Percentiles rank a stretch among this genome's conserved stretches.
Conservation (phyloP, 2,888 invertebrate genomes). For the Callimorpha dominula region DNA sequence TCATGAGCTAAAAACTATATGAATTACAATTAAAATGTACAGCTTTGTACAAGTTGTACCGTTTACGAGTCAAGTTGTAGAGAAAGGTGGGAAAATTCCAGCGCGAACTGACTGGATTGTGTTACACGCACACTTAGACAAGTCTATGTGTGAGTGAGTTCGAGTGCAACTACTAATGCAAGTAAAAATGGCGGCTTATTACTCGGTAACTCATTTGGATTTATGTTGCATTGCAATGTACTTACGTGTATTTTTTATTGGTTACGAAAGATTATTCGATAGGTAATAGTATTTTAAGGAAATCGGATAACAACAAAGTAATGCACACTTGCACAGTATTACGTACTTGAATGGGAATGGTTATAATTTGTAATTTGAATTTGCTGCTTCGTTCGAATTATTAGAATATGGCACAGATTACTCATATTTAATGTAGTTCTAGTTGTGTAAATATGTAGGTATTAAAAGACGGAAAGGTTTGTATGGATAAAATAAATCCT, state of each 20-base stretch:
- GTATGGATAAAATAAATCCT: too few species aligned
- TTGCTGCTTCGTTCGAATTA: not conserved
- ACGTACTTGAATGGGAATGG: not conserved
- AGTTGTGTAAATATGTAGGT: too few species aligned
- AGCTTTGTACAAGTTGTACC: slow-evolving; percentile 28
- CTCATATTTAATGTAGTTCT: too few species aligned
- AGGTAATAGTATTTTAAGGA: slow-evolving; percentile 3
- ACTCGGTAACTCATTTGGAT: slow-evolving; percentile 23
- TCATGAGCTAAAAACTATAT: slow-evolving; percentile 12
- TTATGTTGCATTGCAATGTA: slow-evolving; percentile 27
- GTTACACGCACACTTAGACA: slow-evolving; percentile 33
- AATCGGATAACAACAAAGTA: not conserved
- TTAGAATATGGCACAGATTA: too few species aligned
- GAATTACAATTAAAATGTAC: slow-evolving; percentile 20
- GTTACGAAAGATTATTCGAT: slow-evolving; percentile 14
- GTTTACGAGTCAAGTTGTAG: slow-evolving; percentile 32
- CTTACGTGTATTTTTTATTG: slow-evolving; percentile 11
- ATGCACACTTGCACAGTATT: not conserved
- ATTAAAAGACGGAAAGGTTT: too few species aligned
- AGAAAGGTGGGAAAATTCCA: slow-evolving; percentile 70
- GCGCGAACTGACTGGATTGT: slow-evolving; percentile 44
- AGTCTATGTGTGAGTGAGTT: slow-evolving; percentile 11
- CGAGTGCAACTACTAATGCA: slow-evolving; percentile 28
- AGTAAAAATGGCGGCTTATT: slow-evolving; percentile 34
- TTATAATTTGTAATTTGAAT: not conserved